These are phyloP conservation scores for Scaptomyza pallida DNA, from an alignment of 1,140 invertebrate species.

Conservation along the genomic window DNA sequence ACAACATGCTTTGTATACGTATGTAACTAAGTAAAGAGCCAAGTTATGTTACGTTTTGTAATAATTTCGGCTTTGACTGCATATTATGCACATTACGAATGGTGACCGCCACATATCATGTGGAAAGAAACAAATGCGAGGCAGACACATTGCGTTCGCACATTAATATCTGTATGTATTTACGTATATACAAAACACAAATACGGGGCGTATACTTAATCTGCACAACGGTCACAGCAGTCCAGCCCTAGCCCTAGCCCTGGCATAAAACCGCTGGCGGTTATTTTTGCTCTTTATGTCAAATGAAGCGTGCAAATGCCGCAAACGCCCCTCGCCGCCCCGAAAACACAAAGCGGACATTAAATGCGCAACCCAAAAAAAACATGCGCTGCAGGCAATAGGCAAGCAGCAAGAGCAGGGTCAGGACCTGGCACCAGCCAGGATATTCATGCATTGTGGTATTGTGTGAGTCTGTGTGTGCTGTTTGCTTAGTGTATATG, in stretches of 20 bases:
- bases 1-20: background rate
- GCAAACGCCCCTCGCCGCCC: constrained; percentile 54
- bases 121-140: constrained; percentile 12
- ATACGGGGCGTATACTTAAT: constrained; percentile 71
- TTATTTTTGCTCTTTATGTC: constrained; percentile 78
- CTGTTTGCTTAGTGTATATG: background rate
- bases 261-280: constrained; percentile 50
- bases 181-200: constrained; percentile 57
- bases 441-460: constrained; percentile 5
- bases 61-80: constrained; percentile 40
- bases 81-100: constrained; percentile 38
- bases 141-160: constrained; percentile 9
- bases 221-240: constrained; percentile 27
- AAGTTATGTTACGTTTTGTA: constrained; percentile 14
- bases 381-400: constrained; percentile 59
- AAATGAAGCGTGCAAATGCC: constrained; percentile 80
- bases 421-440: constrained; percentile 5
- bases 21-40: constrained; percentile 17
- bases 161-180: constrained; percentile 26
- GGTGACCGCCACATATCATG: constrained; percentile 18
- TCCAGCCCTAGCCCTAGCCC: constrained; percentile 13
- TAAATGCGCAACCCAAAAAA: constrained; percentile 67
- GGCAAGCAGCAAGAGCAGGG: constrained; percentile 15
- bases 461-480: constrained; percentile 13
- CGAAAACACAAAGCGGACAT: constrained; percentile 45